A percentile compares a stretch with the other conserved stretches of the same genome.
phyloP scores from a whole-genome alignment of 2,797 vertebrate species.

The Coreius guichenoti region DNA sequence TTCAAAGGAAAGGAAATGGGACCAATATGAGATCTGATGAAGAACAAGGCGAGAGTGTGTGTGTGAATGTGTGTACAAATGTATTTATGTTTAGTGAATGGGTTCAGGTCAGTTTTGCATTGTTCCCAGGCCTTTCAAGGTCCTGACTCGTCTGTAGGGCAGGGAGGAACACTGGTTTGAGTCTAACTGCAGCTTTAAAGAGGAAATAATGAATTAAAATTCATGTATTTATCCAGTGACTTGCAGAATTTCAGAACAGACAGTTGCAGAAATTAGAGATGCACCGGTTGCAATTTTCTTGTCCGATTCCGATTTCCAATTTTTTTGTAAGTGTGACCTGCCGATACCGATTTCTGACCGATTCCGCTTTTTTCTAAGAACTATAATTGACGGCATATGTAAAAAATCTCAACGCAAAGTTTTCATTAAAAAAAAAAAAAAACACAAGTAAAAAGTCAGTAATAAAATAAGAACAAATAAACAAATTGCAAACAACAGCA shows the following conservation, averaged over 20 bases:
- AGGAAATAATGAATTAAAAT: neutral
- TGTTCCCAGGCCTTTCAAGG: neutral
- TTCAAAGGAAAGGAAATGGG: constrained; percentile 12
- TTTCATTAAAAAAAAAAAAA: too few species aligned
- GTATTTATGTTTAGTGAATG: neutral
- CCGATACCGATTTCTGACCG: too few species aligned
- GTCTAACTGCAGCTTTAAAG: neutral
- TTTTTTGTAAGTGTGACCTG: too few species aligned
- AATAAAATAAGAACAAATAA: too few species aligned
- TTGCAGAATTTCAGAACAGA: neutral
- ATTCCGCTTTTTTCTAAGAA: too few species aligned
- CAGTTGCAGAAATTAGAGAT: neutral
- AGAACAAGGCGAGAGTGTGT: neutral
- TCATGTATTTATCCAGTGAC: neutral
- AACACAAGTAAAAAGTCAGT: too few species aligned
- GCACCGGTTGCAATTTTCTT: too few species aligned
- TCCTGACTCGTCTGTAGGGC: neutral
- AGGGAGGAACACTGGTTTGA: neutral
- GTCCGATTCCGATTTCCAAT: too few species aligned
- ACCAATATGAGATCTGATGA: constrained; percentile 6
- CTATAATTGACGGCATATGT: too few species aligned
- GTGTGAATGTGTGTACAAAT: neutral
- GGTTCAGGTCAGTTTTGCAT: neutral
- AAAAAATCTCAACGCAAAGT: too few species aligned
- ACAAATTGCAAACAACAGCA: too few species aligned